Evolutionary conservation across 1,140 invertebrate genomes (phyloP).

Genomic region (Ostrea denselamellosa): DNA sequence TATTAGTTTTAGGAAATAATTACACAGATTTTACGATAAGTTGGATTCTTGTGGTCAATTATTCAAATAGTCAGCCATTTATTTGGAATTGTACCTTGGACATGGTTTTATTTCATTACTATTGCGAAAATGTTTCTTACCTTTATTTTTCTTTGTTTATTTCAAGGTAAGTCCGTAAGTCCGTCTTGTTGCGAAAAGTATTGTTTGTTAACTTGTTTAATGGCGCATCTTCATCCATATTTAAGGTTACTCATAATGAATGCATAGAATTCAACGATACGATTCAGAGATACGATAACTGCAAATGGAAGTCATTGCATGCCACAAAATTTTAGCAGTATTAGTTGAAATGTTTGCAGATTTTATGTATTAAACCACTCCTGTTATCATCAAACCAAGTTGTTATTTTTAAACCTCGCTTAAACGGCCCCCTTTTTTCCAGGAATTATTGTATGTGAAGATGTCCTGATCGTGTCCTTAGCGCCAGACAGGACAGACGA

Average conservation of each 20-base stretch:
- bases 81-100: not conserved
- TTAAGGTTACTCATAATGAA: no score
- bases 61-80: not conserved
- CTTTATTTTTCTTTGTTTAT: not conserved
- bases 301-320: no score
- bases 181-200: not conserved
- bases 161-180: not conserved
- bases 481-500: not conserved
- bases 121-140: not conserved
- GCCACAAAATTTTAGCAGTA: no score
- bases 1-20: not conserved
- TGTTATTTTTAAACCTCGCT: no score
- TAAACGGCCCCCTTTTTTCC: not conserved
- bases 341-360: no score
- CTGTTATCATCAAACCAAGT: no score
- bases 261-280: no score
- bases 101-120: not conserved
- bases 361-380: no score
- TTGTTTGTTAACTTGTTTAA: no score
- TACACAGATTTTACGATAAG: not conserved
- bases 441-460: not conserved
- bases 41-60: not conserved
- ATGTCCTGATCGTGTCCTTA: not conserved
- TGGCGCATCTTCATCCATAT: no score
- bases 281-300: no score